Evolutionary conservation across 2,797 vertebrate genomes (phyloP).

Genomic region (Chaunax sp.): DNA sequence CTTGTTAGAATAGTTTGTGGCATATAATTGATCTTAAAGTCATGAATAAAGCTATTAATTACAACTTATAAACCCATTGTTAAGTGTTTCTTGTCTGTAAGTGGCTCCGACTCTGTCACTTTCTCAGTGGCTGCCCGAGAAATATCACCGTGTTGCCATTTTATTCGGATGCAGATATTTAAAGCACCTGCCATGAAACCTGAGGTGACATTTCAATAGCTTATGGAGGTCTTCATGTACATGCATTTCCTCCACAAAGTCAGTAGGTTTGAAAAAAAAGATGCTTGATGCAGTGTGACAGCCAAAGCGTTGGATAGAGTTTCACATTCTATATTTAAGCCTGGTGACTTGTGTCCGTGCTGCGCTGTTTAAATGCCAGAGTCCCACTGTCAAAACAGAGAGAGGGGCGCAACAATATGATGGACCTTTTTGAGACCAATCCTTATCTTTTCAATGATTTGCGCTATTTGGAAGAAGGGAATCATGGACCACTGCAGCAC

Average conservation of each 20-base stretch:
- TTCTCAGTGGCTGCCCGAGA: conserved; percentile 1
- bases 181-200: conserved; percentile 60
- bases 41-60: neutral
- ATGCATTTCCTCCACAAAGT: conserved; percentile 77
- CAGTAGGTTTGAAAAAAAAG: conserved; percentile 66
- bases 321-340: conserved; percentile 99
- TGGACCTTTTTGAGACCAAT: conserved; percentile 99
- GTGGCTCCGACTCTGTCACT: neutral
- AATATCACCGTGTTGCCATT: conserved; percentile 33
- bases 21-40: neutral
- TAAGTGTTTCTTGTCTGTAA: neutral
- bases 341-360: conserved; percentile 91
- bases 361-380: conserved; percentile 96
- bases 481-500: conserved; percentile 91
- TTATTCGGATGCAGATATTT: conserved; percentile 49
- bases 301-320: conserved; percentile 94
- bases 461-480: conserved; percentile 90
- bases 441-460: conserved; percentile 93
- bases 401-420: conserved; percentile 91
- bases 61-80: neutral
- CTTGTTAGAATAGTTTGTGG: no score
- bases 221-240: conserved; percentile 53
- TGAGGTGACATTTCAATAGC: conserved; percentile 62
- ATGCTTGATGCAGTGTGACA: conserved; percentile 89
- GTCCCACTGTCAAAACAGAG: conserved; percentile 86